Percentiles rank a stretch among this genome's conserved stretches.
Evolutionary conservation across 2,888 invertebrate genomes (phyloP).

Genomic region (Siphlonurus alternatus): DNA sequence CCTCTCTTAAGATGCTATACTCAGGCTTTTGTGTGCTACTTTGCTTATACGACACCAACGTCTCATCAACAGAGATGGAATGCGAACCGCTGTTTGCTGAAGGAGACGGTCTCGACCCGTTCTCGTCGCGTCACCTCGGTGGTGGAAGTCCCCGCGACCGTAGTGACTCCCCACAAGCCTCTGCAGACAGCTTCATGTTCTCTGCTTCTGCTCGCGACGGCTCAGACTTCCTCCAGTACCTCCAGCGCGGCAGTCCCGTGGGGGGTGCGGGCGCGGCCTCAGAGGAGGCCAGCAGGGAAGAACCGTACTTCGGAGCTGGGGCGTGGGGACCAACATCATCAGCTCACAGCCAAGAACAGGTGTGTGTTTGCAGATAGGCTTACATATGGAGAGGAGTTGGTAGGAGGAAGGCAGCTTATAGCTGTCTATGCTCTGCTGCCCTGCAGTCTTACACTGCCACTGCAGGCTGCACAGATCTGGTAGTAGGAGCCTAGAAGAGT

Average conservation of each 20-base stretch:
- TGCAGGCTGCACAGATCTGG: no score
- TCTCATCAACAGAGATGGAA: conserved; percentile 48
- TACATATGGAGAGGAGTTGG: no score
- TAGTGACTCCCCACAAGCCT: background rate
- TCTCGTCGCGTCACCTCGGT: conserved; percentile 4
- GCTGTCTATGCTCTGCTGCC: no score
- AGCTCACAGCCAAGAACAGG: background rate
- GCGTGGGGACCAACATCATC: background rate
- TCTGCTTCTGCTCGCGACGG: background rate
- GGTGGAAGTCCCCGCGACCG: background rate
- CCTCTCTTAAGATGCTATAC: no score
- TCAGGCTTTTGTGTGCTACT: no score
- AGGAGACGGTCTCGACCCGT: conserved; percentile 32
- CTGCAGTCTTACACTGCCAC: no score
- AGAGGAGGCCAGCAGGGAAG: background rate
- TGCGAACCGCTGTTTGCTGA: conserved; percentile 46
- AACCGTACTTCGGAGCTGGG: background rate
- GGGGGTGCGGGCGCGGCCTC: background rate
- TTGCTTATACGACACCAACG: no score
- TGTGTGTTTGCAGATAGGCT: no score
- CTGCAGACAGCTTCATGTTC: background rate
- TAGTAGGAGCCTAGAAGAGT: no score
- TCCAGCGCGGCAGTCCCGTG: background rate
- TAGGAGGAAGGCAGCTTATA: no score
- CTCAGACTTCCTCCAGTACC: background rate